Percentiles rank a stretch among this genome's conserved stretches.
phyloP scores from a whole-genome alignment of 1,140 invertebrate species.

The Achatina immaculata region DNA sequence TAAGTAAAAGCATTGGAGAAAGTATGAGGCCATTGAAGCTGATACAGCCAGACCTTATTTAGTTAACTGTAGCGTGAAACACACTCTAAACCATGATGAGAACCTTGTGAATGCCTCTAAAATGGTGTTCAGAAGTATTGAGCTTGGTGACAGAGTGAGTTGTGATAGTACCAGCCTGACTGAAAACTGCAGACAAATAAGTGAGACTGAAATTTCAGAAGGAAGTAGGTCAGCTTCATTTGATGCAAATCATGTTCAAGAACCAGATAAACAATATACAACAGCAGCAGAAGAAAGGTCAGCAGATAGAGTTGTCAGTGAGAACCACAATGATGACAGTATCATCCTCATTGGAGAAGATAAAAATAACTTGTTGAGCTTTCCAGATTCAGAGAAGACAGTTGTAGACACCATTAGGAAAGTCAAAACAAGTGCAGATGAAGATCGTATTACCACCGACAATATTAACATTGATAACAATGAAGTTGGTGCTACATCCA shows the following conservation, averaged over 20 bases:
- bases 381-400: not conserved
- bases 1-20: no score
- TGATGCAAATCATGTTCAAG: not conserved
- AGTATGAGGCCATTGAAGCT: no score
- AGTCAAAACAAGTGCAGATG: no score
- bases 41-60: no score
- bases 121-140: no score
- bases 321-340: not conserved
- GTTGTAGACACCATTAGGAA: not conserved
- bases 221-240: not conserved
- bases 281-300: not conserved
- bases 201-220: not conserved
- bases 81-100: no score
- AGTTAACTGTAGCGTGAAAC: no score
- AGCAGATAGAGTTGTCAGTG: not conserved
- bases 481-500: no score
- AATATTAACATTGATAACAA: no score
- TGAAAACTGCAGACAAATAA: not conserved
- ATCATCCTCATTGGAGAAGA: not conserved
- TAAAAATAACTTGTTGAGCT: not conserved
- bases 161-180: not conserved
- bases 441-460: no score
- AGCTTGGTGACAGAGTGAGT: no score
- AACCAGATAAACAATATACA: not conserved
- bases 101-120: no score